phyloP scores from a whole-genome alignment of 2,113 vertebrate genomes.

The Podarcis muralis region DNA sequence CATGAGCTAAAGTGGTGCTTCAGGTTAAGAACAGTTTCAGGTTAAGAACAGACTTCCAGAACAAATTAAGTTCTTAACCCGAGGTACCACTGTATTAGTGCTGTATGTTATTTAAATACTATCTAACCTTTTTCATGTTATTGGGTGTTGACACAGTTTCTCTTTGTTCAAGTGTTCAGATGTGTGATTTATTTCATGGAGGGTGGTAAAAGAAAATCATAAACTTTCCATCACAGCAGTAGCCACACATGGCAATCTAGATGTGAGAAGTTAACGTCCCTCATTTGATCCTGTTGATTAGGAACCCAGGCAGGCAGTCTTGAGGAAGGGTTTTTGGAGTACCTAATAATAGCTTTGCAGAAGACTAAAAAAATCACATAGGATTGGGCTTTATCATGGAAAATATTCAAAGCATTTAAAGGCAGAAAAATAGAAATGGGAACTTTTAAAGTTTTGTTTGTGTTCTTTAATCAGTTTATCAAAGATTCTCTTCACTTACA shows the following conservation, averaged over 20 bases:
- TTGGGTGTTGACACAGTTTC: background rate
- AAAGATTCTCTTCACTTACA: constrained; percentile 10
- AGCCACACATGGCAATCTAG: background rate
- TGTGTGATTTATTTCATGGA: background rate
- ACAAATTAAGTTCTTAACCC: no score
- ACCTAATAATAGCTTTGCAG: background rate
- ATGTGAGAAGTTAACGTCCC: background rate
- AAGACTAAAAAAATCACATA: background rate
- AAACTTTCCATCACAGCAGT: background rate
- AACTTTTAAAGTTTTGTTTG: background rate
- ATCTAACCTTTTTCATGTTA: background rate
- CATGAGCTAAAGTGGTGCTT: no score
- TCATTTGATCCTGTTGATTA: background rate
- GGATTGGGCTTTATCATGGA: no score
- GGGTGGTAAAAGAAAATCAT: background rate
- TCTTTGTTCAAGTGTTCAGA: background rate
- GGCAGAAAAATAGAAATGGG: background rate
- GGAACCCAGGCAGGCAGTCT: background rate
- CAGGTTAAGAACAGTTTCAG: no score
- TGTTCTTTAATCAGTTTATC: constrained; percentile 16
- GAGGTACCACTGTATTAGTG: background rate
- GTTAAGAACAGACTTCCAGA: no score
- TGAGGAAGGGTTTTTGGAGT: background rate
- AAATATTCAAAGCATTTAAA: background rate
- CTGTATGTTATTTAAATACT: background rate